These are phyloP conservation scores for Smittia sp. DNA, from an alignment of 2,888 invertebrate genomes.

Conservation along the genomic window DNA sequence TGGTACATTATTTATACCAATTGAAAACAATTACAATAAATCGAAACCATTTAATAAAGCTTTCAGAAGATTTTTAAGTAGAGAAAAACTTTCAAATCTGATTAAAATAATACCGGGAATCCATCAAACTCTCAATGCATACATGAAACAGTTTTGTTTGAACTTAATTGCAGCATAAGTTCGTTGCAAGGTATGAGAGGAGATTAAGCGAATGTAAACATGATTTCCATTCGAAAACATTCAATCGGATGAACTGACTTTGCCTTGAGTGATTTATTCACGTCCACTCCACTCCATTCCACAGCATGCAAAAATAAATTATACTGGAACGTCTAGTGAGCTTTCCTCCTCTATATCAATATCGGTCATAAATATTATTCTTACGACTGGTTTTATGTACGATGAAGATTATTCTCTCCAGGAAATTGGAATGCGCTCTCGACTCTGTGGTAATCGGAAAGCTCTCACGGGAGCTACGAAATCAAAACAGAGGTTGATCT, in stretches of 20 bases:
- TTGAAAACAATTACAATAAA: too few species aligned
- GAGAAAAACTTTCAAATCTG: too few species aligned
- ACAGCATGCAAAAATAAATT: constrained; percentile 2
- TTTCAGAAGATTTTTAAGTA: too few species aligned
- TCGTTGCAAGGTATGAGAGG: background rate
- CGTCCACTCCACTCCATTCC: background rate
- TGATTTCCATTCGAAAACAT: constrained; percentile 23
- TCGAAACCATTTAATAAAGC: too few species aligned
- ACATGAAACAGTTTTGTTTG: too few species aligned
- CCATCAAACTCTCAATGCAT: too few species aligned
- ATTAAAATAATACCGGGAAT: too few species aligned
- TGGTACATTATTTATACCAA: too few species aligned
- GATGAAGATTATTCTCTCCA: background rate
- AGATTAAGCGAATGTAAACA: constrained; percentile 34
- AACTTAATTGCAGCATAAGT: too few species aligned
- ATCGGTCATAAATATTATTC: background rate
- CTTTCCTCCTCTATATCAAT: background rate
- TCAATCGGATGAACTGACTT: constrained; percentile 36
- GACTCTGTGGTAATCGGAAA: too few species aligned
- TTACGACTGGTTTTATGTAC: background rate
- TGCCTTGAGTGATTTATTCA: constrained; percentile 36
- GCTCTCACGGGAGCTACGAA: background rate
- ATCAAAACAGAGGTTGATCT: background rate
- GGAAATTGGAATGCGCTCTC: background rate
- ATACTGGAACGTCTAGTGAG: background rate